Conservation (phyloP, 2,888 invertebrate genomes). For the Nebria salina region DNA sequence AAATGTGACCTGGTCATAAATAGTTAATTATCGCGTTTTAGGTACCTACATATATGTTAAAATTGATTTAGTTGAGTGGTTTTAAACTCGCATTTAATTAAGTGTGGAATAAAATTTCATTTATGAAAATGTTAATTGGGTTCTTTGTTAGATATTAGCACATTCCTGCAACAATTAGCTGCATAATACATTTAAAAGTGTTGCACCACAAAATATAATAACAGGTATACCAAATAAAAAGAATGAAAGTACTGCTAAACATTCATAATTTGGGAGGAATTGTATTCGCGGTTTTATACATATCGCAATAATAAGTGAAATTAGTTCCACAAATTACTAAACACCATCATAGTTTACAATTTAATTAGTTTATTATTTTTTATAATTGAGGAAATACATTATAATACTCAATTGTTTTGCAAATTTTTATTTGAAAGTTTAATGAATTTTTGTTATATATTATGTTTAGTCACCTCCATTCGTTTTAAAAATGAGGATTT, state of each 20-base stretch:
- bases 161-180: too few species aligned
- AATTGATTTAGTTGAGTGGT: slow-evolving; percentile 24
- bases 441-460: not conserved
- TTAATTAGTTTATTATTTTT: not conserved
- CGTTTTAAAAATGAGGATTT: too few species aligned
- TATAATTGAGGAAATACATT: not conserved
- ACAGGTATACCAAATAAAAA: not conserved
- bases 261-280: not conserved
- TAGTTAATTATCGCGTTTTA: too few species aligned
- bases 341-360: not conserved
- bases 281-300: not conserved
- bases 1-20: too few species aligned
- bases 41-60: too few species aligned
- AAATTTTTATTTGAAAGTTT: not conserved
- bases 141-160: too few species aligned
- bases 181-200: too few species aligned
- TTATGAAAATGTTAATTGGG: slow-evolving; percentile 46
- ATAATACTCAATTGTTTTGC: not conserved
- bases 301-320: not conserved
- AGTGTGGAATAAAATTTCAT: slow-evolving; percentile 52
- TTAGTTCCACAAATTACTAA: not conserved
- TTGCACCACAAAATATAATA: not conserved
- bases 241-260: not conserved
- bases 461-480: too few species aligned
- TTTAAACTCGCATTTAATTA: slow-evolving; percentile 52